These are phyloP conservation scores for Sebastiscus albofasciatus DNA, from an alignment of 2,797 vertebrate genomes.

Conservation along the genomic window DNA sequence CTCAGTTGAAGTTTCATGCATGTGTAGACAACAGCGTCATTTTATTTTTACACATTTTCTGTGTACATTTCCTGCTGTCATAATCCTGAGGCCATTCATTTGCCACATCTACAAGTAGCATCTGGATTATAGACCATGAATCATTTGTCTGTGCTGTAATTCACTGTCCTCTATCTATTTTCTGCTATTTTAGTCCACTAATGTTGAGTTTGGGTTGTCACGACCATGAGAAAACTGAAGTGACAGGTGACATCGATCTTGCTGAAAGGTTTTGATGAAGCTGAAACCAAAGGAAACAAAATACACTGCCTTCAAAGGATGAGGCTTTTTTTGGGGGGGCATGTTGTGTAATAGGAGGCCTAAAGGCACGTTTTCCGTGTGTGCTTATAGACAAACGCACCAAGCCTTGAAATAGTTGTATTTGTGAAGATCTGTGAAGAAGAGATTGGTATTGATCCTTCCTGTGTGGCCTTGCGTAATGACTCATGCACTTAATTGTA, in stretches of 20 bases:
- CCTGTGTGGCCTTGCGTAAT: neutral
- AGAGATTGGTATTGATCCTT: conserved; percentile 46
- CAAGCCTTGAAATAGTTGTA: neutral
- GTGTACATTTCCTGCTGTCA: neutral
- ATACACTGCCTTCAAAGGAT: neutral
- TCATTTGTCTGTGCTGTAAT: neutral
- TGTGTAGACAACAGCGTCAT: neutral
- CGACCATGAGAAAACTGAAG: neutral
- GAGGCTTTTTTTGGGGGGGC: neutral
- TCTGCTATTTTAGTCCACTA: neutral
- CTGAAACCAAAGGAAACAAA: conserved; percentile 13
- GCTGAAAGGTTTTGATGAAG: conserved; percentile 8
- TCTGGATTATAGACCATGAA: neutral
- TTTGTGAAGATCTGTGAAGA: conserved; percentile 26
- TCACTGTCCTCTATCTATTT: neutral
- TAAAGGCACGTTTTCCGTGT: neutral
- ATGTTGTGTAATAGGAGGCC: neutral
- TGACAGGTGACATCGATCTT: conserved; percentile 14
- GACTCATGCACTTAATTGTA: conserved; percentile 21
- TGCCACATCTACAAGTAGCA: neutral
- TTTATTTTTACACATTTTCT: neutral
- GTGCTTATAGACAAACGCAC: neutral
- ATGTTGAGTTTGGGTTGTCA: conserved; percentile 13
- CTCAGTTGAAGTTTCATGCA: neutral
- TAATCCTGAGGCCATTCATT: neutral